Conservation (phyloP, 2,797 vertebrate genomes). For the Gallirallus australis region DNA sequence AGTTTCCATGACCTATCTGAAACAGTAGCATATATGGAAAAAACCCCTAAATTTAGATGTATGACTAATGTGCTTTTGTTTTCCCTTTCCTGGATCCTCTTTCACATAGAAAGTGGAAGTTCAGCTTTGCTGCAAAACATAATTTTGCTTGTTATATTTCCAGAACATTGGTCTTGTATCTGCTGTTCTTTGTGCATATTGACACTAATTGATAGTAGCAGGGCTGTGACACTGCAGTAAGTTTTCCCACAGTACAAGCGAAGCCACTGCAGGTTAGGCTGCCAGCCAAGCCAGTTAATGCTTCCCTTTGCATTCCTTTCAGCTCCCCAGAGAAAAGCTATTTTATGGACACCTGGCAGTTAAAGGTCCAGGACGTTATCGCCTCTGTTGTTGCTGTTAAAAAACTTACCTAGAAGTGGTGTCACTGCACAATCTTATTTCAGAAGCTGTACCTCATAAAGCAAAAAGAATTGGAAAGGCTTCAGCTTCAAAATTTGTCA, state of each 20-base stretch:
- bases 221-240: constrained; percentile 67
- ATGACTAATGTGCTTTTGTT: constrained; percentile 51
- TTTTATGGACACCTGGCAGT: constrained; percentile 64
- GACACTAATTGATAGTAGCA: constrained; percentile 72
- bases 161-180: constrained; percentile 34
- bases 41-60: constrained; percentile 3
- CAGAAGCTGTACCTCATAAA: not conserved
- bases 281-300: constrained; percentile 61
- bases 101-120: constrained; percentile 49
- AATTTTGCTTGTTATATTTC: constrained; percentile 40
- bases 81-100: constrained; percentile 33
- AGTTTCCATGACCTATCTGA: constrained; percentile 66
- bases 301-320: constrained; percentile 69
- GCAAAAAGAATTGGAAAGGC: not conserved
- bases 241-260: constrained; percentile 69
- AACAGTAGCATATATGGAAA: constrained; percentile 49
- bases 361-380: constrained; percentile 50
- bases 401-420: constrained; percentile 10
- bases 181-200: constrained; percentile 61
- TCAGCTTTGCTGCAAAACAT: constrained; percentile 15
- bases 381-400: not conserved
- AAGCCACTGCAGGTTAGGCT: constrained; percentile 70
- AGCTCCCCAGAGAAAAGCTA: constrained; percentile 52
- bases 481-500: not conserved
- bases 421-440: not conserved